Base-by-base conservation (phyloP, 2,113 vertebrate genomes). In the Pao palembangensis region DNA sequence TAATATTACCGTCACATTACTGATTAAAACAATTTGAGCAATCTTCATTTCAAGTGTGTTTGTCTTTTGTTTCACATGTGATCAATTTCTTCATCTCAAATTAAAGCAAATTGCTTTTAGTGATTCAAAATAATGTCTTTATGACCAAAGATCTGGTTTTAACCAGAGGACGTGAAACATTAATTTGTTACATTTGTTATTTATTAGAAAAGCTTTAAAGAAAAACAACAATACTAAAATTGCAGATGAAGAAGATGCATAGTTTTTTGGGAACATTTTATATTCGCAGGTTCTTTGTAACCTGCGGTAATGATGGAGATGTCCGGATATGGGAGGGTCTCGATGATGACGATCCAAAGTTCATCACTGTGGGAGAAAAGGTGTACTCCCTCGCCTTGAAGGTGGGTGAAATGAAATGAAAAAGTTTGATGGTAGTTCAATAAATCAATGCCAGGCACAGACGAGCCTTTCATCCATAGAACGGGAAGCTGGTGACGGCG, bases 301-400 rank as follows among this genome's bases (percentile, higher is more conserved):
- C 96, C 4, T 94, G 95, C 71, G 97, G 97, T 56, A 95, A 92
- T 42, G 97, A 99, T 55, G 97, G 97, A 64, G 97, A 99, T 14
- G 93, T 99, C 14, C 91, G 97, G 18, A 94, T 98, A 61, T 99
- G 96, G 96, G 94, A 95, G 78, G 87, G 93, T 80, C 82, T 99
- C 73, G 95, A 99, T 42, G 97, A 98, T 0, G 95, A 99, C 4
- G 96, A 99, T 60, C 97, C 96, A 0, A 97, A 94, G 75, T 98
- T 94, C 67, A 94, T 99, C 78, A 96, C 88, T 0, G 94, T 99
- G 4, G 97, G 95, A 64, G 95, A 98, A 64, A 98, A 95, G 81
- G 94, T 91, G 4, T 94, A 93, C 75, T 97, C 97, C 0, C 90
- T 95, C 12, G 93, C 95, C 18, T 81, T 98, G 0, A 98, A 93